Conservation (phyloP, 2,113 vertebrate genomes). For the Platycercus adscitus region DNA sequence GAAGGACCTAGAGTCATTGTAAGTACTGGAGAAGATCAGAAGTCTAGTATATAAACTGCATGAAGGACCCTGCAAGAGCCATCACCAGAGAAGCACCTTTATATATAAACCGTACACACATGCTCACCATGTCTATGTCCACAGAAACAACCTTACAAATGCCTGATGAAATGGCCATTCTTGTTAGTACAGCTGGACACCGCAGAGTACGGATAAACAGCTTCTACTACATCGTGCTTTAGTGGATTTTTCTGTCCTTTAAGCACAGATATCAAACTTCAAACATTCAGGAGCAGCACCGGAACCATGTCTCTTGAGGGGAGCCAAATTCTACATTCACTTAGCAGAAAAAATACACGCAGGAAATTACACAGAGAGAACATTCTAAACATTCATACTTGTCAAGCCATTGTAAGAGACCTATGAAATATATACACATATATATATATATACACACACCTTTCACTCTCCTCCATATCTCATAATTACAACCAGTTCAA, state of each 20-base stretch:
- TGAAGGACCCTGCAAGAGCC: background rate
- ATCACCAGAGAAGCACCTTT: background rate
- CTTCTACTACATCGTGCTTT: background rate
- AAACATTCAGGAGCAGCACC: background rate
- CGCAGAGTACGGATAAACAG: background rate
- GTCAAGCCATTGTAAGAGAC: background rate
- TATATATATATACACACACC: background rate
- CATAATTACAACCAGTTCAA: background rate
- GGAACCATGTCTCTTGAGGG: background rate
- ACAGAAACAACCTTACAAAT: background rate
- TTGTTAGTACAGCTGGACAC: background rate
- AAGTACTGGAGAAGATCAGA: background rate
- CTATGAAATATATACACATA: background rate
- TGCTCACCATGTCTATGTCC: background rate
- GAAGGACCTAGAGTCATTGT: background rate
- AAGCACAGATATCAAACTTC: background rate
- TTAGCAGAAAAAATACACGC: background rate
- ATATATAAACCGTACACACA: background rate
- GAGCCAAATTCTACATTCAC: background rate
- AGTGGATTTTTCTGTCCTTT: background rate
- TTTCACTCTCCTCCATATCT: background rate
- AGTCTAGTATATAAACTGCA: too few relatives aligned
- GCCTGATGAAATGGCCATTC: background rate
- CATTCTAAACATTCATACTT: background rate
- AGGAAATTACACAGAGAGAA: background rate